Base-by-base conservation (phyloP, 1,140 invertebrate genomes). In the Rhagoletis pomonella region DNA sequence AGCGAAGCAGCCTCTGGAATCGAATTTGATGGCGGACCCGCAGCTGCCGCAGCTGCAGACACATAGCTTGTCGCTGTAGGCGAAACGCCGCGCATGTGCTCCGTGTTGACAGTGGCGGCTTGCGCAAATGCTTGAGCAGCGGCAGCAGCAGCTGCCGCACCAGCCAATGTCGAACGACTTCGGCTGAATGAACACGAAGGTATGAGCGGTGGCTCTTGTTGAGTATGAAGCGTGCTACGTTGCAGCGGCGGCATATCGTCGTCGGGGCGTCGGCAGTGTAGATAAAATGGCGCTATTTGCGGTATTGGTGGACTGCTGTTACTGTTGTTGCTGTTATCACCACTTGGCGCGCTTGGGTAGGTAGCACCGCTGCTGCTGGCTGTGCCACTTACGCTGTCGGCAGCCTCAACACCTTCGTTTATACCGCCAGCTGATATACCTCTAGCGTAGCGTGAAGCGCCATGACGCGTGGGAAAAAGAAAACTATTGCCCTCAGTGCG, bases 91-190 rank as follows among this genome's bases (percentile, higher is more conserved):
- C 47, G 73, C n/a, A 81, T 81, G 47, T 55, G 47, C 4, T 50
- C 73, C 0, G 47, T 3, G 29, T 10, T 81, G n/a, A 50, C 47
- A 14, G 42, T 50, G n/a, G 73, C 17, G 29, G 64, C 64, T 67
- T 81, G 73, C 7, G 73, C 10, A 3, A 55, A 90, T 0, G 89
- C 91, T n/a, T 91, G 91, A 1, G 90, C 91, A 5, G 91, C 91
- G 0, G 90, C 91, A 14, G 90, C 91, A 1, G 90, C 90, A 0
- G 89, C 90, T 14, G 91, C 91, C 9, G 90, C 91, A 10, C 89
- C 90, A 3, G 90, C 90, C 5, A 91, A 62, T 0, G 90, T 91
- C 1, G 91, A 91, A 1, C 91, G 90, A 88, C 90, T 91, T 1
- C 90, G 91, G 55, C 88, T 88, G 60, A 81, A 55, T n/a, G 73